Conservation (phyloP, 2,888 invertebrate species). For the Melolontha melolontha region DNA sequence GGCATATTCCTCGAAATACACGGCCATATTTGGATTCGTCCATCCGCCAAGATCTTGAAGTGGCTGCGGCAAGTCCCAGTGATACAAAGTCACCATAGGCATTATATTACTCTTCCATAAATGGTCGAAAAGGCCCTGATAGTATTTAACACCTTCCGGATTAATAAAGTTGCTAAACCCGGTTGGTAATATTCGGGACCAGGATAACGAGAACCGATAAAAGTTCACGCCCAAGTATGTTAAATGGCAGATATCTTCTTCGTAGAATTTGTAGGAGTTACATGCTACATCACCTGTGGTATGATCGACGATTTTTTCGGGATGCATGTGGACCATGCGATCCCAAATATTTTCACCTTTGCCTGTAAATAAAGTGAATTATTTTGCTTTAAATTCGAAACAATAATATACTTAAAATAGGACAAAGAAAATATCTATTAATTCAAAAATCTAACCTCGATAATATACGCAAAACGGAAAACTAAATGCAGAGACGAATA, state of each 20-base stretch:
- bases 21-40: slow-evolving; percentile 69
- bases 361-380: slow-evolving; percentile 55
- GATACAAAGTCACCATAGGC: slow-evolving; percentile 74
- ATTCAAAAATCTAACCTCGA: no score
- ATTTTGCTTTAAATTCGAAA: no score
- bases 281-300: slow-evolving; percentile 56
- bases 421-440: neutral
- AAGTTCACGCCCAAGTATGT: slow-evolving; percentile 59
- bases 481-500: no score
- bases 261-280: slow-evolving; percentile 55
- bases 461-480: no score
- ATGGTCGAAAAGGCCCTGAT: slow-evolving; percentile 71
- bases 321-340: slow-evolving; percentile 61
- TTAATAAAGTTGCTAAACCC: slow-evolving; percentile 71
- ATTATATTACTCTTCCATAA: slow-evolving; percentile 68
- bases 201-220: slow-evolving; percentile 72
- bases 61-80: slow-evolving; percentile 74
- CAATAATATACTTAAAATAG: neutral
- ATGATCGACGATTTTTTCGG: slow-evolving; percentile 54
- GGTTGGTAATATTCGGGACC: slow-evolving; percentile 74
- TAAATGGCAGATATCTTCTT: slow-evolving; percentile 52
- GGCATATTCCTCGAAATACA: slow-evolving; percentile 74
- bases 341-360: slow-evolving; percentile 70
- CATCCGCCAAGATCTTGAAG: slow-evolving; percentile 74
- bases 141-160: slow-evolving; percentile 72